These are phyloP conservation scores for Nephotettix cincticeps DNA, from an alignment of 1,140 invertebrate species.

Conservation along the genomic window DNA sequence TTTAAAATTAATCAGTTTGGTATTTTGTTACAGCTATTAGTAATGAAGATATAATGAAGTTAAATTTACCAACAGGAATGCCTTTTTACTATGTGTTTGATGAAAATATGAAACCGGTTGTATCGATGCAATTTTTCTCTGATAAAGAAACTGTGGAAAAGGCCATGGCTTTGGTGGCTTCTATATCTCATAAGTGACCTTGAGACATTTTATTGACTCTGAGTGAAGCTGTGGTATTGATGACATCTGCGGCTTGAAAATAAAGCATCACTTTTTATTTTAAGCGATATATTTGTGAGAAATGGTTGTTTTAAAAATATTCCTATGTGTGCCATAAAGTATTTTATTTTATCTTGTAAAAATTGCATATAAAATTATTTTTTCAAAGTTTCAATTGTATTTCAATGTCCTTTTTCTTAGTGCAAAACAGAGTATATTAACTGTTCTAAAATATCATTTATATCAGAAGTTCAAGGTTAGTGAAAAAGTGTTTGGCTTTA, in stretches of 20 bases:
- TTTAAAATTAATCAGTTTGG: too few relatives aligned
- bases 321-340: too few relatives aligned
- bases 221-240: not conserved
- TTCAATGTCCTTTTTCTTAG: too few relatives aligned
- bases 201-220: not conserved
- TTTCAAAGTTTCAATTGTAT: too few relatives aligned
- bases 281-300: not conserved
- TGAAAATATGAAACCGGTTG: slow-evolving; percentile 55
- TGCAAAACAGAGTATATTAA: too few relatives aligned
- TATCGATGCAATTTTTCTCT: slow-evolving; percentile 60
- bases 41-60: slow-evolving; percentile 61
- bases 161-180: slow-evolving; percentile 52
- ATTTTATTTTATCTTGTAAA: too few relatives aligned
- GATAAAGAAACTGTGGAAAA: slow-evolving; percentile 63
- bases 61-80: slow-evolving; percentile 74
- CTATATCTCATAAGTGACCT: slow-evolving; percentile 10
- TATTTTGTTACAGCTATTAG: slow-evolving; percentile 51
- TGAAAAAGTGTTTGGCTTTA: too few relatives aligned
- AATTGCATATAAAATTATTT: too few relatives aligned
- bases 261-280: not conserved
- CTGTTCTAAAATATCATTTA: too few relatives aligned
- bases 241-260: too few relatives aligned
- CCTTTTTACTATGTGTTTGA: slow-evolving; percentile 69
- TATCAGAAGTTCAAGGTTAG: too few relatives aligned
- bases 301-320: not conserved